Evolutionary conservation across 2,888 invertebrate genomes (phyloP), one percentile per base, ranked within the genome.

Genomic region (Drosophila koepferae): DNA sequence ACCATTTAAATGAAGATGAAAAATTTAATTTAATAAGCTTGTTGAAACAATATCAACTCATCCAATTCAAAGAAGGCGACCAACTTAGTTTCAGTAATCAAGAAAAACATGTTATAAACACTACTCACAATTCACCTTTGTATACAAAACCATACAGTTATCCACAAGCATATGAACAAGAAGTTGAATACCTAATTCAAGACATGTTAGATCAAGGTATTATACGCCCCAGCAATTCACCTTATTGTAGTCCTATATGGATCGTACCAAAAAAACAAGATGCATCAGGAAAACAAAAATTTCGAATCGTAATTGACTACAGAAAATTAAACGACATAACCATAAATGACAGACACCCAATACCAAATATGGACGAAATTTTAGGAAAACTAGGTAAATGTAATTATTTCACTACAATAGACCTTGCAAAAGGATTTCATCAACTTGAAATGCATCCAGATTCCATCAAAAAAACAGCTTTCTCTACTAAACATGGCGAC

Each of bases 311-410:
- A 34, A 34, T 34, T 34, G 34, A 34, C 34, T 34, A 34, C 34
- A 34, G 9, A 34, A 34, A 34, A 34, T 34, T 34, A 14, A 28
- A 28, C 3, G 28, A 28, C 28, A 28, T 28, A 28, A 28, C 5
- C 6, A 28, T 28, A 28, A 28, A 6, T 38, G 63, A 63, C 28
- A 46, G 53, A 41, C 48, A 28, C 28, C 58, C 53, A 20, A 63
- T 69, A 7, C 59, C 59, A 34, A 69, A 69, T n/a, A 69, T 63
- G 34, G 44, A 63, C 6, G 40, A 40, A 7, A 63, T 63, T 12
- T 28, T 59, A 31, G 48, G 46, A n/a, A 63, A 63, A 20, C 23
- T 69, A 40, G 59, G 63, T 12, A 40, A 18, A 63, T 63, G 51
- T 14, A 51, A 54, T 2, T 59, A 59, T 51, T 63, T 68, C 12